A percentile compares a stretch with the other conserved stretches of the same genome.
phyloP scores from a whole-genome alignment of 2,888 invertebrate species.

The Noctua fimbriata region DNA sequence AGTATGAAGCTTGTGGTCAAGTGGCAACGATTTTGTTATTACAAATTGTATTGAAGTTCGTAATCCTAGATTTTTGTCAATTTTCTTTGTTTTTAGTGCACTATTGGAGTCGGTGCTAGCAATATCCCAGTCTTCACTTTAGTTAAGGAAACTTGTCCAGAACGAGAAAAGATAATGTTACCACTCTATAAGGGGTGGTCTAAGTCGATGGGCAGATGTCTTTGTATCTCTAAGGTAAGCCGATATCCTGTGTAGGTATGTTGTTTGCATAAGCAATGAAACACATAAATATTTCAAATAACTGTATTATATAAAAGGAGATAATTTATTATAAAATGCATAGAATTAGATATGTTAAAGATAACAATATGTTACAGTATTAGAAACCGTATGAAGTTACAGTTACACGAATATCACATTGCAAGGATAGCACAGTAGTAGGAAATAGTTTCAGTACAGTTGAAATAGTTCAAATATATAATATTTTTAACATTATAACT shows the following conservation, averaged over 20 bases:
- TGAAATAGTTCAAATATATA: conserved; percentile 52
- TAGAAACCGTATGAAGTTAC: conserved; percentile 69
- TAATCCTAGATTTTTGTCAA: background rate
- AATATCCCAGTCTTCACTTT: background rate
- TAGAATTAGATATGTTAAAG: conserved; percentile 79
- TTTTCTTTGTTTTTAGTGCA: background rate
- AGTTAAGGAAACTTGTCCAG: background rate
- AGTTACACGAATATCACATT: conserved; percentile 80
- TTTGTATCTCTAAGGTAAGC: conserved; percentile 29
- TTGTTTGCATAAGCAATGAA: conserved; percentile 43
- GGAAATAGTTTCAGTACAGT: conserved; percentile 71
- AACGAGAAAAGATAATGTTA: conserved; percentile 7
- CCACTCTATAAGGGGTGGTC: conserved; percentile 10
- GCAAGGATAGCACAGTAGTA: conserved; percentile 63
- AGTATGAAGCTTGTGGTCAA: background rate
- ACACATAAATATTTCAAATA: conserved; percentile 65
- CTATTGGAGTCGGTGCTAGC: background rate
- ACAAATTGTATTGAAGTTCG: background rate
- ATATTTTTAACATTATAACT: conserved; percentile 31
- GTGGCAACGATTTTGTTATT: background rate
- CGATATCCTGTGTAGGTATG: conserved; percentile 21
- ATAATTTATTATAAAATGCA: conserved; percentile 76
- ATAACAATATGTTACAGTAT: conserved; percentile 75
- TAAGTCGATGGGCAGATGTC: background rate
- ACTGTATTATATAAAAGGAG: conserved; percentile 75